phyloP scores from a whole-genome alignment of 2,888 invertebrate genomes.

The Ornithoptera priamus region DNA sequence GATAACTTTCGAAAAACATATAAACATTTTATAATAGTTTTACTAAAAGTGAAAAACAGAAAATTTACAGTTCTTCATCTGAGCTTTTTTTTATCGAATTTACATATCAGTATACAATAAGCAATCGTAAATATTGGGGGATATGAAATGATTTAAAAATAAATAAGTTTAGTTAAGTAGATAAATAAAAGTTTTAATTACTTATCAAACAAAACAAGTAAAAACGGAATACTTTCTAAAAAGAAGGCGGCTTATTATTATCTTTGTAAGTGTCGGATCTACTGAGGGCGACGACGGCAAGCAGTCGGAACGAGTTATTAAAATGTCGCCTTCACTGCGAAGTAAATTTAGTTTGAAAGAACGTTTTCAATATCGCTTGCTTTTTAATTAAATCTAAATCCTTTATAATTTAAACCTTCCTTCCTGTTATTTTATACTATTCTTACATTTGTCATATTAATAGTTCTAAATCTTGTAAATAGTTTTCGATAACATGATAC shows the following conservation, averaged over 20 bases:
- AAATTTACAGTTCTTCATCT: no score
- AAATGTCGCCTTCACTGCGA: constrained; percentile 10
- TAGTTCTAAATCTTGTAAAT: no score
- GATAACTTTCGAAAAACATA: no score
- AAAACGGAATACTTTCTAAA: constrained; percentile 2
- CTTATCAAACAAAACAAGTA: background rate
- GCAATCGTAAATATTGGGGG: no score
- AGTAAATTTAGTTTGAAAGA: constrained; percentile 16
- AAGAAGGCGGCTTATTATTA: constrained; percentile 15
- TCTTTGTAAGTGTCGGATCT: background rate
- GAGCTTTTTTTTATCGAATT: no score
- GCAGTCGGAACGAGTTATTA: constrained; percentile 12
- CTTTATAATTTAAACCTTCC: background rate
- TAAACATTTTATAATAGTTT: no score
- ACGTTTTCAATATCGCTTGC: constrained; percentile 10
- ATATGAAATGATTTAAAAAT: no score
- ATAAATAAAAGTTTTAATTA: background rate
- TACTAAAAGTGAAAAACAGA: no score
- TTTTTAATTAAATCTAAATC: constrained; percentile 7
- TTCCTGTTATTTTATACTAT: background rate
- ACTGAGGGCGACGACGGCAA: constrained; percentile 1
- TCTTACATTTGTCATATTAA: no score
- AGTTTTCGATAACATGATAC: no score
- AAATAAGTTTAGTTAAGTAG: no score
- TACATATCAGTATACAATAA: no score